Base-by-base conservation (phyloP, 2,888 invertebrate species). In the Dicyrtoma fusca region DNA sequence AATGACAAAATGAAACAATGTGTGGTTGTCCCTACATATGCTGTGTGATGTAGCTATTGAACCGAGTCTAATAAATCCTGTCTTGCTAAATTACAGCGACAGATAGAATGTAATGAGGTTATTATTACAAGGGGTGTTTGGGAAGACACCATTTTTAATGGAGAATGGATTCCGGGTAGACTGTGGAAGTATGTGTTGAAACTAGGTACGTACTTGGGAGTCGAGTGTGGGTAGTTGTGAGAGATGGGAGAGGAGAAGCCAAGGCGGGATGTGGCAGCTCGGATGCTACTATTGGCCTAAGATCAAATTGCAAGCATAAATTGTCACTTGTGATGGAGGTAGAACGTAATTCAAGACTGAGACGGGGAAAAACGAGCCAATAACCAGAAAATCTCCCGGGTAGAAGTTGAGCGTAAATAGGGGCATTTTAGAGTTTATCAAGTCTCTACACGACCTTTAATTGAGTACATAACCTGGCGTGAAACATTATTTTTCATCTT, bases 401-500 rank as follows among this genome's bases (percentile, higher is more conserved):
- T 69, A 23, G 69, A 59, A 23, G 17, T n/a, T 19, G 25, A 59
- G 57, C 45, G 59, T 69, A 59, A 59, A 59, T 59, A 57, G 23
- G 59, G 59, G 57, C 59, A 69, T 59, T 69, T 68, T 57, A 59
- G 59, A 45, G 45, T 45, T 45, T 49, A 45, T 45, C 69, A 59
- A 57, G 57, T 69, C 69, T 59, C 66, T 51, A 51, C 51, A 26
- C 51, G 66, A 51, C 53, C 69, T 69, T 69, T 69, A 69, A 69
- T 69, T 69, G 69, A 69, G 44, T 69, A 45, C 59, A 69, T 69
- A 69, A 69, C 69, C 69, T 69, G 69, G 69, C 69, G 45, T 69
- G 59, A 69, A 59, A 57, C 59, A 69, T 69, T 69, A 69, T 69
- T 69, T 69, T 69, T 69, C 69, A 69, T 69, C 69, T 69, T 69